Evolutionary conservation across 1,140 invertebrate genomes (phyloP).

Genomic region (Drosophila ambigua): DNA sequence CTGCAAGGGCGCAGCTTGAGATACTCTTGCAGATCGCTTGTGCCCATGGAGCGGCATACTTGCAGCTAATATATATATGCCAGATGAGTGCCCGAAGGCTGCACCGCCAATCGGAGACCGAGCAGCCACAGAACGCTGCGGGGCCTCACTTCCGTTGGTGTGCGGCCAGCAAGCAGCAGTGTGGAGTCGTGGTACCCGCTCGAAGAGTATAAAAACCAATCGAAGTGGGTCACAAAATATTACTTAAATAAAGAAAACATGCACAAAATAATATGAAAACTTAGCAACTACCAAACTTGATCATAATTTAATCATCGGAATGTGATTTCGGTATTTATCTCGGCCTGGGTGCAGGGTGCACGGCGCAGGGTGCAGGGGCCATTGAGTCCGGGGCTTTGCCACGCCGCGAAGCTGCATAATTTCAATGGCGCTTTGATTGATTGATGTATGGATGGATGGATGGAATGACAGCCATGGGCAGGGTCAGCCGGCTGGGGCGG

Average conservation of each 20-base stretch:
- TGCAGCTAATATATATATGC: too few relatives aligned
- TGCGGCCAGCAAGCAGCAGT: too few relatives aligned
- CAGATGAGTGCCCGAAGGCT: too few relatives aligned
- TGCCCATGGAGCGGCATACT: too few relatives aligned
- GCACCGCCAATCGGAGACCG: too few relatives aligned
- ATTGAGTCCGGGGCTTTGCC: slow-evolving; percentile 12
- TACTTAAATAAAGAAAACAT: slow-evolving; percentile 46
- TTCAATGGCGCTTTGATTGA: slow-evolving; percentile 67
- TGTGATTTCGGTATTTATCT: slow-evolving; percentile 21
- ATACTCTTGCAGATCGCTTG: too few relatives aligned
- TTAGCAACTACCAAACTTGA: slow-evolving; percentile 47
- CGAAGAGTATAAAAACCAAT: slow-evolving; percentile 7
- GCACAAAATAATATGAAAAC: slow-evolving; percentile 14
- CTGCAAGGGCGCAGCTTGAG: too few relatives aligned
- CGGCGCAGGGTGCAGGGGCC: neutral
- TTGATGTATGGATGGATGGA: slow-evolving; percentile 27
- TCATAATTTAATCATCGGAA: slow-evolving; percentile 67
- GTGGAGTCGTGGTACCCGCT: slow-evolving; percentile 9
- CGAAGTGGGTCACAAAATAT: slow-evolving; percentile 71
- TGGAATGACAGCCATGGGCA: slow-evolving; percentile 11
- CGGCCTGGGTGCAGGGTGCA: too few relatives aligned
- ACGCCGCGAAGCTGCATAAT: slow-evolving; percentile 44
- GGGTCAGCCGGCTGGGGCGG: slow-evolving; percentile 1
- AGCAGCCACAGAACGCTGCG: too few relatives aligned
- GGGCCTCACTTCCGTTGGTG: too few relatives aligned